Base-by-base conservation (phyloP, 2,797 vertebrate species). In the Sebastolobus altivelis region DNA sequence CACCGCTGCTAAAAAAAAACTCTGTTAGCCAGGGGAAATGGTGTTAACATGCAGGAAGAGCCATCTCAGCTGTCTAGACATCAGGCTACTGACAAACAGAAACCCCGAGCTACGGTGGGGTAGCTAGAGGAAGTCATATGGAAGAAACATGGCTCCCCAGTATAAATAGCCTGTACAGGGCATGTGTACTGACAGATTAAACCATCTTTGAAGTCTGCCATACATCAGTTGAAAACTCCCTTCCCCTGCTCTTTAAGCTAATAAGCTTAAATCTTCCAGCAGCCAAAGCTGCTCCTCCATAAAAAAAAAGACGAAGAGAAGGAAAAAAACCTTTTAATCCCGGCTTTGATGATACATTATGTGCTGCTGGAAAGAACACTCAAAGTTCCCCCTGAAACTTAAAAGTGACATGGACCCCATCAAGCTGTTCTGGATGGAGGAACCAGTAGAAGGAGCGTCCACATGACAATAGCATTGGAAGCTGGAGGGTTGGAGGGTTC, bases 211-310 rank as follows among this genome's bases (percentile, higher is more conserved):
- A 96, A 94, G 95, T 95, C 90, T 90, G 90, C 93, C 88, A 90
- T 94, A 94, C 94, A 95, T 95, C 93, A 95, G 89, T 91, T 92
- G 88, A 95, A 94, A 88, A 93, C 93, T 94, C 91, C 91, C 93
- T 94, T 94, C 94, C 88, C 83, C 87, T 92, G 91, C 91, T 95
- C 94, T 94, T 94, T 93, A 94, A 94, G 93, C 94, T 96, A 96
- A 95, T 95, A 95, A 94, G 96, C 95, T 95, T 95, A 96, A 95
- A 95, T 95, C 95, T 94, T 93, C 91, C 91, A 90, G 90, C 94
- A 93, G 88, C 92, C 91, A 94, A 93, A 94, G 93, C 93, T 86
- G 90, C 89, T 94, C 85, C 90, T 93, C 90, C 66, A 85, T 78
- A 62, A 85, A 46, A 4, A 82, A 81, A 80, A 75, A 75, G 59